Evolutionary conservation across 2,113 vertebrate genomes (phyloP).

Genomic region (Bubalus kerabau): DNA sequence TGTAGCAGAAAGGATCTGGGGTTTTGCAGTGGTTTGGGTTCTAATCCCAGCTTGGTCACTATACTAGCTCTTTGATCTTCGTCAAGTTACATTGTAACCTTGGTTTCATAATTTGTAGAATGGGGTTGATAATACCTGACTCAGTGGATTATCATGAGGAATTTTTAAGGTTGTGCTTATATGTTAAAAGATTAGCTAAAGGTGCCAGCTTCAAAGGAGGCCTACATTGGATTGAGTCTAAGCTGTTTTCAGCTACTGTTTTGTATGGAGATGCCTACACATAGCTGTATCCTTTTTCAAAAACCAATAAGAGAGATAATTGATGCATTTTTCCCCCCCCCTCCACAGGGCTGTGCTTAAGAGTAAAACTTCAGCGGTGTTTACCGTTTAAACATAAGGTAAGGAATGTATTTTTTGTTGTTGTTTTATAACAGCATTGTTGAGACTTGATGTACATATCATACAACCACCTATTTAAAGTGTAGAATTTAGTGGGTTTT

Average conservation of each 20-base stretch:
- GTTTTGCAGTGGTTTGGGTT: background rate
- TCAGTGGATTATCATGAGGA: background rate
- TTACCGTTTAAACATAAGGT: conserved; percentile 99
- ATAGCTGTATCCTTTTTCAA: background rate
- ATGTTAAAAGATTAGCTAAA: background rate
- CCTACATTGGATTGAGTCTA: background rate
- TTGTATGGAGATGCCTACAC: background rate
- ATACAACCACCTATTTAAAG: background rate
- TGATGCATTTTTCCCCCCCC: background rate
- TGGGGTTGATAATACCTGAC: background rate
- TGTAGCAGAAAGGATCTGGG: background rate
- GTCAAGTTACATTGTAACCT: background rate
- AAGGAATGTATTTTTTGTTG: conserved; percentile 54
- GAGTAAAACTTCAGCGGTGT: conserved; percentile 96
- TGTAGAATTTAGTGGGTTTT: background rate
- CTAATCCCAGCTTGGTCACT: background rate
- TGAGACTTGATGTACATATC: background rate
- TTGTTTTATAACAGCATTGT: background rate
- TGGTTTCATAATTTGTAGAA: background rate
- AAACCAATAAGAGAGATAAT: background rate
- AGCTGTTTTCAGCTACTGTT: background rate
- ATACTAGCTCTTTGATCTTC: background rate
- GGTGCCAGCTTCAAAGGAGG: background rate
- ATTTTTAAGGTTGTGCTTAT: background rate
- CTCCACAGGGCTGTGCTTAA: conserved; percentile 91